These are phyloP conservation scores for Echinops telfairi DNA, from an alignment of 2,113 vertebrate genomes.

Conservation along the genomic window DNA sequence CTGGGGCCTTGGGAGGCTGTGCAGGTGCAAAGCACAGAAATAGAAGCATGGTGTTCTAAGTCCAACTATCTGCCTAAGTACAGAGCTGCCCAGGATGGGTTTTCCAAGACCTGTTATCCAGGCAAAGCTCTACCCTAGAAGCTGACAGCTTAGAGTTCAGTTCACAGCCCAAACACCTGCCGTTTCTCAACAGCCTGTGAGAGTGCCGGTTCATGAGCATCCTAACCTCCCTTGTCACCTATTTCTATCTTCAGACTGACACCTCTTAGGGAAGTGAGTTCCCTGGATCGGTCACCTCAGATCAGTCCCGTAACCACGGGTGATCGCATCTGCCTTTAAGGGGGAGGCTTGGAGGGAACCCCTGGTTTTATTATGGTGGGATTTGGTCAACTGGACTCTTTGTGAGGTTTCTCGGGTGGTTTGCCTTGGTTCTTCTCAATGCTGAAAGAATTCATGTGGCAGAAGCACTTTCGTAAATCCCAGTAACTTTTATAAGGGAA, in stretches of 20 bases:
- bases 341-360: neutral
- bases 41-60: constrained; percentile 48
- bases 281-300: neutral
- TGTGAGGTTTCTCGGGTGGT: too few species aligned
- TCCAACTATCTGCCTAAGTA: constrained; percentile 7
- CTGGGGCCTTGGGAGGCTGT: neutral
- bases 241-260: neutral
- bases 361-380: neutral
- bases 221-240: neutral
- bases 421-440: too few species aligned
- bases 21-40: constrained; percentile 6
- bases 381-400: neutral
- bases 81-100: neutral
- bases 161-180: neutral
- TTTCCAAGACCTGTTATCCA: neutral
- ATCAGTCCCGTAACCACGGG: neutral
- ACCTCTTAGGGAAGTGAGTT: constrained; percentile 4
- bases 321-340: too few species aligned
- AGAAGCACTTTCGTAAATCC: too few species aligned
- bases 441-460: too few species aligned
- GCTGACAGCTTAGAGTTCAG: neutral
- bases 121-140: constrained; percentile 30
- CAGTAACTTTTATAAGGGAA: too few species aligned
- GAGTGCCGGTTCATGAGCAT: neutral
- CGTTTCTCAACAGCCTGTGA: neutral